These are phyloP conservation scores for Danio rerio DNA, from an alignment of 2,113 vertebrate species.

Conservation along the genomic window GRCz12tu NC_133185.1:36821501-36822000, in stretches of 20 bases:
- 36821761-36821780: background rate
- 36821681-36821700: constrained; percentile 23
- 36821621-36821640: constrained; percentile 15
- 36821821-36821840: no score
- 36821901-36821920: no score
- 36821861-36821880: no score
- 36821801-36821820: background rate
- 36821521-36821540: background rate
- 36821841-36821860: no score
- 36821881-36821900: no score
- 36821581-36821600: background rate
- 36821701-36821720: constrained; percentile 26
- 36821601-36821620: background rate
- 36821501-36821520: background rate
- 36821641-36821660: constrained; percentile 6
- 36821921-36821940: no score
- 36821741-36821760: constrained; percentile 1
- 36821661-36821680: constrained; percentile 32
- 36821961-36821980: no score
- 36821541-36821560: background rate
- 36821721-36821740: constrained; percentile 27
- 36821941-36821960: no score
- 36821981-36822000: no score
- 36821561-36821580: background rate
- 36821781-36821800: background rate